phyloP scores from a whole-genome alignment of 2,113 vertebrate genomes.

The Chinchilla lanigera region DNA sequence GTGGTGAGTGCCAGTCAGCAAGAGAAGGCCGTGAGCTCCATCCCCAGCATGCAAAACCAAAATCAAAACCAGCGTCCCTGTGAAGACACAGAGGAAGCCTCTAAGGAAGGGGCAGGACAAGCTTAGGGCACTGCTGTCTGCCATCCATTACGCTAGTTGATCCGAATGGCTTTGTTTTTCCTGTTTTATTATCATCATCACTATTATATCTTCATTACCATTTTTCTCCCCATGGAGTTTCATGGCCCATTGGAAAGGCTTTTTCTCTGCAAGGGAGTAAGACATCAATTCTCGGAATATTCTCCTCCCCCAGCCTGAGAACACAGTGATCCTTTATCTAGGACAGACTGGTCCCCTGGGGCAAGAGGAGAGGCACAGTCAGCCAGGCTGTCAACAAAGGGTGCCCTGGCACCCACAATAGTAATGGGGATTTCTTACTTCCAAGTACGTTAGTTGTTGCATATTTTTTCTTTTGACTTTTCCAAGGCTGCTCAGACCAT shows the following conservation, averaged over 20 bases:
- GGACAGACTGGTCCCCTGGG: background rate
- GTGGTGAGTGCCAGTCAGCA: background rate
- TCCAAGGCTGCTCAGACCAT: background rate
- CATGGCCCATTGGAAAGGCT: background rate
- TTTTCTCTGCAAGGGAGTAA: slow-evolving; percentile 21
- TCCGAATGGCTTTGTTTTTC: background rate
- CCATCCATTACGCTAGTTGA: background rate
- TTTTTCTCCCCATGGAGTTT: slow-evolving; percentile 14
- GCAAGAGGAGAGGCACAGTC: background rate
- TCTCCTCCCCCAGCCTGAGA: background rate
- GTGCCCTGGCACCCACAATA: too few species aligned
- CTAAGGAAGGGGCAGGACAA: background rate
- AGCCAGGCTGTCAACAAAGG: too few species aligned
- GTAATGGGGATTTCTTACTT: background rate
- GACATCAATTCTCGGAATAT: background rate
- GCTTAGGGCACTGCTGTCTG: fast-evolving
- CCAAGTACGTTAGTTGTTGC: fast-evolving
- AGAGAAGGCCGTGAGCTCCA: background rate
- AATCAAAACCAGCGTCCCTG: background rate
- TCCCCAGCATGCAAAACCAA: too few species aligned
- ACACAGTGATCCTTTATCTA: background rate
- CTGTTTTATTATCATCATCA: background rate
- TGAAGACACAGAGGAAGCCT: background rate
- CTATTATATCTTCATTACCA: background rate
- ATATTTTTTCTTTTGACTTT: background rate